Evolutionary conservation across 2,888 invertebrate genomes (phyloP).

Genomic region (Ophioninae sp.): DNA sequence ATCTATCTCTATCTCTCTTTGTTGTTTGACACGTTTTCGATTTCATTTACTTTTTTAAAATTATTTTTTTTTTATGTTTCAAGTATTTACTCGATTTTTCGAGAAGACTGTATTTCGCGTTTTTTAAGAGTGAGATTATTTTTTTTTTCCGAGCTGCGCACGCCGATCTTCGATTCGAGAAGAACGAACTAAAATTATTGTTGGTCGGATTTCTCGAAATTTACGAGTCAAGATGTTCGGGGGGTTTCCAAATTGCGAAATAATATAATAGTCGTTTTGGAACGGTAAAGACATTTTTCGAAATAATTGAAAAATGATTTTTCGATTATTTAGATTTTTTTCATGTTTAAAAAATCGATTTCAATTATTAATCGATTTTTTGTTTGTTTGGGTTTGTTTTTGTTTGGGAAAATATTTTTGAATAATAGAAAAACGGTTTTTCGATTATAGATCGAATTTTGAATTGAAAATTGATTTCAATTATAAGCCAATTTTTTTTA

Average conservation of each 20-base stretch:
- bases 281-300: neutral
- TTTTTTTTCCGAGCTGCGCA: constrained; percentile 50
- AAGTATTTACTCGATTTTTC: constrained; percentile 49
- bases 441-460: too few relatives aligned
- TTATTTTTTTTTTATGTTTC: constrained; percentile 52
- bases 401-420: too few relatives aligned
- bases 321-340: too few relatives aligned
- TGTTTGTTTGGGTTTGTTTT: too few relatives aligned
- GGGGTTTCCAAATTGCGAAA: too few relatives aligned
- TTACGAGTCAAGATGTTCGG: neutral
- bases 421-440: too few relatives aligned
- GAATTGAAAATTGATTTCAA: too few relatives aligned
- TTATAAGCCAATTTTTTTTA: too few relatives aligned
- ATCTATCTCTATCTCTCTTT: constrained; percentile 21
- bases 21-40: constrained; percentile 36
- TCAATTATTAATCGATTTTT: too few relatives aligned
- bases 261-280: too few relatives aligned
- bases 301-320: too few relatives aligned
- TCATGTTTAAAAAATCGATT: too few relatives aligned
- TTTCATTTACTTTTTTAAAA: constrained; percentile 1
- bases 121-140: constrained; percentile 46
- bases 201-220: neutral
- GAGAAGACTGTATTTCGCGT: constrained; percentile 31
- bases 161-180: constrained; percentile 7
- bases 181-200: neutral